Base-by-base conservation (phyloP, 2,797 vertebrate genomes). In the Myripristis jacobus region DNA sequence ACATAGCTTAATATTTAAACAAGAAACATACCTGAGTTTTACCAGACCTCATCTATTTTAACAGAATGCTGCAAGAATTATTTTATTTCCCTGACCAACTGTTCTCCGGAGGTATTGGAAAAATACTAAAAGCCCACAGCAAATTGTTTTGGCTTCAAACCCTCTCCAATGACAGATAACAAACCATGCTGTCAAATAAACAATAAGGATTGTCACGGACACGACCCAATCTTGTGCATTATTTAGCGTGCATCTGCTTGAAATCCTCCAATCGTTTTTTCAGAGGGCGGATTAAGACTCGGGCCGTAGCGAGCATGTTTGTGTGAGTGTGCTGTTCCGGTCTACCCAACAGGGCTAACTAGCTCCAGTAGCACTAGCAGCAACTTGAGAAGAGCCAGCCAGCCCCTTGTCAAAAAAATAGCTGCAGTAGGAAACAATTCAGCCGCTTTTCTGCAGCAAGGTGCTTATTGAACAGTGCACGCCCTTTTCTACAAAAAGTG, bases 341-440 rank as follows among this genome's bases (percentile, higher is more conserved):
- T 87, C 90, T 66, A 89, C 77, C 91, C 70, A 92, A 71, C 85
- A 38, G 57, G 21, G 80, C 87, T 79, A 84, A 85, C 89, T 87
- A 83, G 88, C 89, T 47, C 63, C 67, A 80, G 78, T 82, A 87
- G 83, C 84, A 44, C 67, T 77, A 63, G 70, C 89, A 90, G 90
- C 88, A 88, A 83, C 70, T 92, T 84, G 73, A 79, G 80, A 74
- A 67, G 63, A 88, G 74, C 77, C 43, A 50, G 57, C 56, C 72
- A 90, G 59, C 85, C 60, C 56, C 84, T 81, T 81, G 77, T 86
- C 79, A 79, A 84, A 52, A 56, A 83, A 85, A 79, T 87, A 78
- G 77, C 80, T 53, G 54, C 71, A 38, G 57, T 54, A 29, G 29
- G 68, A 70, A 3, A 70, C 67, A 58, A 34, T 69, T 60, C 48